These are phyloP conservation scores for Polyodon spathula DNA, from an alignment of 2,113 vertebrate species.

Conservation along the genomic window DNA sequence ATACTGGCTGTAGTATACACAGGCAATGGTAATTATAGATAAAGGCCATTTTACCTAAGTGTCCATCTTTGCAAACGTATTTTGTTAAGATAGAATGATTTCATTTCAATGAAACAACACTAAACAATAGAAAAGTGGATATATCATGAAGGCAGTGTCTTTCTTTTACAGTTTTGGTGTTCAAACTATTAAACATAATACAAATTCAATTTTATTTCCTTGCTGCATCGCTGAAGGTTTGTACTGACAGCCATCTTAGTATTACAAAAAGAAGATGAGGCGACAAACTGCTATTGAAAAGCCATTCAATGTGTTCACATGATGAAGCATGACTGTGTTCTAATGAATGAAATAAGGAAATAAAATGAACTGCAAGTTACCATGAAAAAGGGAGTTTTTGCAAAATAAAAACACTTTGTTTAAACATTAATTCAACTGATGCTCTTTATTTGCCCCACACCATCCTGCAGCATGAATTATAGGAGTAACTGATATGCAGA, in stretches of 20 bases:
- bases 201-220: not conserved
- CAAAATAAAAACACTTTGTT: not conserved
- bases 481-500: too few relatives aligned
- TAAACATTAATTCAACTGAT: too few relatives aligned
- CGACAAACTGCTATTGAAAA: not conserved
- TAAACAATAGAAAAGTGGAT: conserved; percentile 1
- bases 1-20: not conserved
- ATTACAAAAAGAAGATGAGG: conserved; percentile 13
- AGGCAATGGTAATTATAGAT: conserved; percentile 2
- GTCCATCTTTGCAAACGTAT: not conserved
- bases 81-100: not conserved
- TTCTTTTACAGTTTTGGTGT: not conserved
- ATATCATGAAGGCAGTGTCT: conserved; percentile 1
- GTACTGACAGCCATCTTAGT: not conserved
- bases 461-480: too few relatives aligned
- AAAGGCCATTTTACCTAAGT: too few relatives aligned
- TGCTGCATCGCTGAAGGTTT: conserved; percentile 1
- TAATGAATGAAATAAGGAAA: not conserved
- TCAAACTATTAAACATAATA: not conserved
- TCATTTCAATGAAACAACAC: not conserved
- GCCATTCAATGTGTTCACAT: not conserved
- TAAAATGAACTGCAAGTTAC: not conserved
- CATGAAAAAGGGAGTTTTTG: not conserved
- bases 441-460: too few relatives aligned
- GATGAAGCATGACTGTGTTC: too few relatives aligned